Conservation (phyloP, 2,113 vertebrate genomes). For the Istiophorus platypterus region DNA sequence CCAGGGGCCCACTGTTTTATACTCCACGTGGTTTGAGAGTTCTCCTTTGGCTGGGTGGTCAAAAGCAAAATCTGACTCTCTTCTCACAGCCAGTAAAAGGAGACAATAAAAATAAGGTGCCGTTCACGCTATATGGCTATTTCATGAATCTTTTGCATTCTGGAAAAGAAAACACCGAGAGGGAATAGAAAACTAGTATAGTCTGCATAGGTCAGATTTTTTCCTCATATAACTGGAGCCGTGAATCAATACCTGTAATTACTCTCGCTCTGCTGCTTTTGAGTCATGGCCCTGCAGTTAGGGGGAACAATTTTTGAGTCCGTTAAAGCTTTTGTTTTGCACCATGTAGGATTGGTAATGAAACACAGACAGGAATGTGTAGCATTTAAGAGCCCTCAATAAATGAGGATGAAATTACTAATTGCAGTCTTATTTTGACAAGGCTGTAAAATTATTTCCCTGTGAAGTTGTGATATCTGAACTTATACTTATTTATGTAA, state of each 20-base stretch:
- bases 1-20: not conserved
- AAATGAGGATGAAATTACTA: slow-evolving; percentile 49
- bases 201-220: slow-evolving; percentile 65
- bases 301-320: slow-evolving; percentile 17
- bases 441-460: slow-evolving; percentile 38
- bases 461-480: slow-evolving; percentile 51
- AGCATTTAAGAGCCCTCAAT: slow-evolving; percentile 19
- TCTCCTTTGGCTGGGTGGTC: not conserved
- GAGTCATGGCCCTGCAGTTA: slow-evolving; percentile 41
- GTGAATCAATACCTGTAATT: slow-evolving; percentile 74
- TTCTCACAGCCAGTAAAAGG: slow-evolving; percentile 9
- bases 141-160: slow-evolving; percentile 73
- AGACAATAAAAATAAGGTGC: slow-evolving; percentile 38
- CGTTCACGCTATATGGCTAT: slow-evolving; percentile 32
- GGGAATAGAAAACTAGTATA: slow-evolving; percentile 53
- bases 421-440: slow-evolving; percentile 60
- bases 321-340: slow-evolving; percentile 47
- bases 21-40: not conserved
- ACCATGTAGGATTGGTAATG: slow-evolving; percentile 31
- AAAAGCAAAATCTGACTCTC: slow-evolving; percentile 2
- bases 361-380: slow-evolving; percentile 43
- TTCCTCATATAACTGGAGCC: slow-evolving; percentile 53
- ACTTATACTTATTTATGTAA: slow-evolving; percentile 57
- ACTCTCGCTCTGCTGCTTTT: slow-evolving; percentile 50
- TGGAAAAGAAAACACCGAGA: slow-evolving; percentile 66